Evolutionary conservation across 2,113 vertebrate genomes (phyloP).

Genomic region (Daubentonia madagascariensis): DNA sequence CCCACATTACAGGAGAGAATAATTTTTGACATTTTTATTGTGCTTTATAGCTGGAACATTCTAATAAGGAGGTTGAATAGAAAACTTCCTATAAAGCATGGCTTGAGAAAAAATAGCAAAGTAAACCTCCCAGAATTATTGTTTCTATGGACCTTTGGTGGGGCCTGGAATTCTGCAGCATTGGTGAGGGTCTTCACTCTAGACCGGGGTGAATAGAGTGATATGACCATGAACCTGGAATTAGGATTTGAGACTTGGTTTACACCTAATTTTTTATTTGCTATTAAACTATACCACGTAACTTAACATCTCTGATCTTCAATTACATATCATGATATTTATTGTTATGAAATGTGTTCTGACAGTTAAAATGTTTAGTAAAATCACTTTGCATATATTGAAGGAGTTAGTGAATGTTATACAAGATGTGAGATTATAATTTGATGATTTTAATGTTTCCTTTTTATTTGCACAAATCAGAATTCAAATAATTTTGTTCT

Average conservation of each 20-base stretch:
- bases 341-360: background rate
- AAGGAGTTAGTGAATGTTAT: background rate
- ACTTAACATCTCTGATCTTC: background rate
- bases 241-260: background rate
- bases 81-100: background rate
- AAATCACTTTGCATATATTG: background rate
- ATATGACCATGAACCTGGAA: background rate
- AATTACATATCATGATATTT: background rate
- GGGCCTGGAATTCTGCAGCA: background rate
- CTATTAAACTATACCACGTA: background rate
- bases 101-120: background rate
- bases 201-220: background rate
- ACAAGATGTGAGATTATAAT: background rate
- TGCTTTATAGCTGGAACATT: constrained; percentile 16
- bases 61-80: background rate
- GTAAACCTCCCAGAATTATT: background rate
- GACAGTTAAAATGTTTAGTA: background rate
- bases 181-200: background rate
- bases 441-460: background rate
- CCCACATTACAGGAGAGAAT: constrained; percentile 42
- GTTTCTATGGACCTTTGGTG: background rate
- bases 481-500: constrained; percentile 15
- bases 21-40: constrained; percentile 60
- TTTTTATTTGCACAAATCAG: background rate
- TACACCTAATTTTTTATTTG: background rate